These are phyloP conservation scores for Cebus imitator DNA, from an alignment of 2,113 vertebrate species.

Conservation along the genomic window DNA sequence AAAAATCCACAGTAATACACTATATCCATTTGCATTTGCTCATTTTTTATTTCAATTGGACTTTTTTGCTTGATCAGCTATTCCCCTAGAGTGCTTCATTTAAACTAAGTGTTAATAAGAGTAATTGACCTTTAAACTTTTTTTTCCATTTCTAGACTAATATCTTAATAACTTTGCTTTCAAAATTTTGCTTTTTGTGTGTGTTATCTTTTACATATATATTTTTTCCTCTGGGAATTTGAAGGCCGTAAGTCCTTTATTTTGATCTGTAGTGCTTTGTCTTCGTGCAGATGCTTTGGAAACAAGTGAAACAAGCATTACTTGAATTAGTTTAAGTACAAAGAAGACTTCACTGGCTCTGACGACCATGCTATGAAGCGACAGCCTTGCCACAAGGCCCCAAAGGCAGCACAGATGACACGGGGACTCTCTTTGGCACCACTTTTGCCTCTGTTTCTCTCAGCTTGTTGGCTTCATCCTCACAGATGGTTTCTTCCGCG, in stretches of 20 bases:
- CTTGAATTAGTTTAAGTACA: neutral
- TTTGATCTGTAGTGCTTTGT: neutral
- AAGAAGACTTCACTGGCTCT: no score
- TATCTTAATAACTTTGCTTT: neutral
- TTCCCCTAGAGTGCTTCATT: neutral
- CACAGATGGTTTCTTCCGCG: fast-evolving
- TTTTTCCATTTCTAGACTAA: neutral
- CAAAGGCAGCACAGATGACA: neutral
- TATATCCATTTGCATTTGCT: neutral
- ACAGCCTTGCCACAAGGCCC: fast-evolving
- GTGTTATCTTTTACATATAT: neutral
- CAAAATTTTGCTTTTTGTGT: neutral
- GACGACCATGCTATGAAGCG: neutral
- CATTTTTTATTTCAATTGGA: neutral
- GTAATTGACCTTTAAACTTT: neutral
- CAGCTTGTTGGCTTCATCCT: neutral
- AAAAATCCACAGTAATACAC: neutral
- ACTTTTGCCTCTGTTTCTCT: neutral
- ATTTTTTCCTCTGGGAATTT: neutral
- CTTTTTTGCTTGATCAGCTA: neutral
- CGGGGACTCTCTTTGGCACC: neutral
- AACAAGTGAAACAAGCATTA: neutral
- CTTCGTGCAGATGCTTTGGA: neutral
- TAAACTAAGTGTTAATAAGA: neutral
- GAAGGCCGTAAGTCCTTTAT: neutral